Evolutionary conservation across 1,140 invertebrate genomes (phyloP).

Genomic region (Teleopsis dalmanni): DNA sequence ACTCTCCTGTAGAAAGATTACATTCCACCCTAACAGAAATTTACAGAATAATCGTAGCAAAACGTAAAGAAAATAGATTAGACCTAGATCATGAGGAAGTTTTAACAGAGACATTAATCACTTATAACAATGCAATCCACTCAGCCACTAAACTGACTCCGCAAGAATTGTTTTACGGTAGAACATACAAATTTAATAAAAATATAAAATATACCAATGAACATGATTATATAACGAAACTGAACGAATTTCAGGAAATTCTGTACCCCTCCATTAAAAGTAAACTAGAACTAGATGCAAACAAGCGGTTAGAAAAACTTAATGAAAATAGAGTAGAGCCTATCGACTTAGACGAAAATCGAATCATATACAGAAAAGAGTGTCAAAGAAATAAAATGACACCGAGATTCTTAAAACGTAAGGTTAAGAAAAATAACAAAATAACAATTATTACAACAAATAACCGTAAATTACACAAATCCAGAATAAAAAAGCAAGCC

Average conservation of each 20-base stretch:
- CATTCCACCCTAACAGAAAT: slow-evolving; percentile 17
- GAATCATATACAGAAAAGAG: slow-evolving; percentile 6
- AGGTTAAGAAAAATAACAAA: neutral
- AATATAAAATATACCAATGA: neutral
- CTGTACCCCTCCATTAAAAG: neutral
- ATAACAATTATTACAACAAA: neutral
- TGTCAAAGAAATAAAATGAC: slow-evolving; percentile 10
- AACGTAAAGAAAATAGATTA: slow-evolving; percentile 7
- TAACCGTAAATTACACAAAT: neutral
- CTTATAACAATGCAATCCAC: slow-evolving; percentile 16
- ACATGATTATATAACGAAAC: neutral
- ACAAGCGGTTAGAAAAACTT: neutral
- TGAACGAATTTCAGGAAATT: neutral
- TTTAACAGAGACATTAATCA: slow-evolving; percentile 13
- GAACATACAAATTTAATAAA: neutral
- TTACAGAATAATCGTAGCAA: slow-evolving; percentile 9
- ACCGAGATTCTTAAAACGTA: slow-evolving; percentile 4
- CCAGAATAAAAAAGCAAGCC: neutral
- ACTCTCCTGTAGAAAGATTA: slow-evolving; percentile 13
- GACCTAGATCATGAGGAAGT: slow-evolving; percentile 13
- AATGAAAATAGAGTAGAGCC: neutral
- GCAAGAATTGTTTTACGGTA: too few species aligned
- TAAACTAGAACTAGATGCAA: neutral
- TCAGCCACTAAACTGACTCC: slow-evolving; percentile 12
- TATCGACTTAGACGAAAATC: neutral